These are phyloP conservation scores for Carterocephalus palaemon DNA, from an alignment of 2,888 invertebrate genomes.

Conservation along the genomic window DNA sequence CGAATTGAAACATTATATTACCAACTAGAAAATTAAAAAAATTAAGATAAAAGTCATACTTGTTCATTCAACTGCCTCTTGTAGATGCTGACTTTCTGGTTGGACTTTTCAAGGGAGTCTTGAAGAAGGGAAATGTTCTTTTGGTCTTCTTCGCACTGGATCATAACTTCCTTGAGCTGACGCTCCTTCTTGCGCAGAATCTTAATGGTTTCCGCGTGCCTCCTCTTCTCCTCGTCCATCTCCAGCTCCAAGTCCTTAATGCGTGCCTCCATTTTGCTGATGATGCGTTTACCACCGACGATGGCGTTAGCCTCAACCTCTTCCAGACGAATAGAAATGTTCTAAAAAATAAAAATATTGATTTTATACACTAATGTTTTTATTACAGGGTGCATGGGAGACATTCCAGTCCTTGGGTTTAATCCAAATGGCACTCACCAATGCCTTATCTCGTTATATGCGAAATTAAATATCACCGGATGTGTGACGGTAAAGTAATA, in stretches of 20 bases:
- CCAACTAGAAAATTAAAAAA: neutral
- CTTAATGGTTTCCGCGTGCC: slow-evolving; percentile 98
- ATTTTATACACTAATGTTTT: no score
- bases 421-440: no score
- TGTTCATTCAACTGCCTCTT: slow-evolving; percentile 97
- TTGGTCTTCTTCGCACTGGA: slow-evolving; percentile 97
- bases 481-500: no score
- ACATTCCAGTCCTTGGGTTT: no score
- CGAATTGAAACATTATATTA: no score
- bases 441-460: no score
- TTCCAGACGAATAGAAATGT: slow-evolving; percentile 93
- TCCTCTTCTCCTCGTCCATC: slow-evolving; percentile 97
- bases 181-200: slow-evolving; percentile 99
- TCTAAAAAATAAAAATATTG: slow-evolving; percentile 60
- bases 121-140: slow-evolving; percentile 96
- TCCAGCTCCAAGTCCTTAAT: slow-evolving; percentile 96
- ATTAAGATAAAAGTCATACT: slow-evolving; percentile 63
- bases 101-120: slow-evolving; percentile 92
- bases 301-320: slow-evolving; percentile 98
- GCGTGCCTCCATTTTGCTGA: slow-evolving; percentile 97
- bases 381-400: no score
- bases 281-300: slow-evolving; percentile 97
- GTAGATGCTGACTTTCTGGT: slow-evolving; percentile 93
- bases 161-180: slow-evolving; percentile 95
- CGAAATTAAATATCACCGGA: no score